Conservation (phyloP, 2,797 vertebrate species). For the Corythornis leucogaster region DNA sequence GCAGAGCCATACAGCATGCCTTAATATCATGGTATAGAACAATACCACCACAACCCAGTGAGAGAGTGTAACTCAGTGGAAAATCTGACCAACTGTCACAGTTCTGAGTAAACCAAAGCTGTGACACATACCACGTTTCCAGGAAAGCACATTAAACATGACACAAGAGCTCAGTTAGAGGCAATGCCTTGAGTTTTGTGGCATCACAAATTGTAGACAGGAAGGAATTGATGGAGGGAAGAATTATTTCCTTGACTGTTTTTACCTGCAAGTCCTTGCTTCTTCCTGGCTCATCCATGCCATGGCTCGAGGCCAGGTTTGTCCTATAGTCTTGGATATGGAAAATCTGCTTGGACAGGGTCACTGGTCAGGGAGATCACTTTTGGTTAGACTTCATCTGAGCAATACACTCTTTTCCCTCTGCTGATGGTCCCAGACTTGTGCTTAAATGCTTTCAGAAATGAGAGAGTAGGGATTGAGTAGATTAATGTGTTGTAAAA, state of each 20-base stretch:
- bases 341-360: rapidly evolving
- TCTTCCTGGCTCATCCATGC: neutral
- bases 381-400: too few relatives aligned
- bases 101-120: neutral
- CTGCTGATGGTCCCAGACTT: neutral
- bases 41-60: neutral
- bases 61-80: neutral
- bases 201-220: neutral
- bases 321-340: rapidly evolving
- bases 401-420: neutral
- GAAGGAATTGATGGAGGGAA: neutral
- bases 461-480: neutral
- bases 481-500: neutral
- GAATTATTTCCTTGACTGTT: neutral
- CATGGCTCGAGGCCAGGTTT: neutral
- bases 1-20: neutral
- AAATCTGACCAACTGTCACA: neutral
- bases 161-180: neutral
- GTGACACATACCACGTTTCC: neutral
- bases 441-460: neutral
- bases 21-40: neutral
- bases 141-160: neutral
- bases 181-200: neutral
- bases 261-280: neutral
- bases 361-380: neutral